phyloP scores from a whole-genome alignment of 2,113 vertebrate genomes.

The Chauna torquata region DNA sequence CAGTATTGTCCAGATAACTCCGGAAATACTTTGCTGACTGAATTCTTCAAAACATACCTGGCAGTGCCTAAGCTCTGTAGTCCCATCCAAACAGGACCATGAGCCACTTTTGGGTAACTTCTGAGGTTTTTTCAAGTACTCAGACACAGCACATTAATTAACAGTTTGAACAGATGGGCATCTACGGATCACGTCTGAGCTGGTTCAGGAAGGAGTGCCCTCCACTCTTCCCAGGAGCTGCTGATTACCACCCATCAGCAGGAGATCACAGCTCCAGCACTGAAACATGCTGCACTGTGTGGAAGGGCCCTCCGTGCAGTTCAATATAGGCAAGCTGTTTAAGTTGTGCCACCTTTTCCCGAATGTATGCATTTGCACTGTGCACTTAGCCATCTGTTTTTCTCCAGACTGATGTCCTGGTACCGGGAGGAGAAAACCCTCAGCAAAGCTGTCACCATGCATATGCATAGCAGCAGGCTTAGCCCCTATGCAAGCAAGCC shows the following conservation, averaged over 20 bases:
- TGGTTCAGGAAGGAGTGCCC: background rate
- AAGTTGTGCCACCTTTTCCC: background rate
- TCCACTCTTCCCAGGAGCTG: background rate
- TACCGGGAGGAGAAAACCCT: background rate
- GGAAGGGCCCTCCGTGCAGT: background rate
- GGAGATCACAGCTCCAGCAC: background rate
- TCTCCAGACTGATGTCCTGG: background rate
- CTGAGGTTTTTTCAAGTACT: background rate
- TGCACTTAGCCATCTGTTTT: background rate
- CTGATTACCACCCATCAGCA: background rate
- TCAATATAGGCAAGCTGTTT: background rate
- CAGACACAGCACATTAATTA: background rate
- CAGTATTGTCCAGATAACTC: background rate
- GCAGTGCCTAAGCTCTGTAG: background rate
- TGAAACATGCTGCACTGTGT: accelerated
- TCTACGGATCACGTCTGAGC: background rate
- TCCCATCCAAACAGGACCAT: background rate
- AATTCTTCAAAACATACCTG: background rate
- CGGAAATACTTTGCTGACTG: background rate
- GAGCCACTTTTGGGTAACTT: background rate
- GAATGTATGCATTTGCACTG: too few species aligned
- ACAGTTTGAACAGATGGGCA: background rate
- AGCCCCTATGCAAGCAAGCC: background rate
- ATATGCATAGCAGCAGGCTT: background rate
- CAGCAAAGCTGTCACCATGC: background rate